Conservation (phyloP, 2,888 invertebrate species). For the Poecilobothrus nobilitatus region DNA sequence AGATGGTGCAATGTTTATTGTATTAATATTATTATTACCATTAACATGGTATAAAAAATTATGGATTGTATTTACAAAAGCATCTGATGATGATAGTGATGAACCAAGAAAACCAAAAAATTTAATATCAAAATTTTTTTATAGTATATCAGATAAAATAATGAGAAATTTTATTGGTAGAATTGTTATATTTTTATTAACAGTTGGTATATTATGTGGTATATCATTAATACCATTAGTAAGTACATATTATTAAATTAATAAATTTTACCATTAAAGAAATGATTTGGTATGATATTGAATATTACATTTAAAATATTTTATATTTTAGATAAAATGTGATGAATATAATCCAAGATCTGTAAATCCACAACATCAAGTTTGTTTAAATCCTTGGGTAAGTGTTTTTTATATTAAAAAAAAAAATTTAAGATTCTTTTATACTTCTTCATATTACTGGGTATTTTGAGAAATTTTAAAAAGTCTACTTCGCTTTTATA, state of each 20-base stretch:
- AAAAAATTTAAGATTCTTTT: too few species aligned
- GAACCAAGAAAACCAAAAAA: slow-evolving; percentile 44
- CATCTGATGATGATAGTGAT: slow-evolving; percentile 23
- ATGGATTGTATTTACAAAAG: slow-evolving; percentile 48
- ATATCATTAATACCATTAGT: slow-evolving; percentile 59
- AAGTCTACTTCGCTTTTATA: too few species aligned
- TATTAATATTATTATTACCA: slow-evolving; percentile 55
- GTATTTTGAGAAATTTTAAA: too few species aligned
- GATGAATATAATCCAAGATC: slow-evolving; percentile 19
- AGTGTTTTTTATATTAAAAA: too few species aligned
- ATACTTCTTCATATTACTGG: too few species aligned
- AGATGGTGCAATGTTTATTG: slow-evolving; percentile 41
- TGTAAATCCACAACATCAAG: too few species aligned
- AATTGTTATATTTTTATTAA: slow-evolving; percentile 56
- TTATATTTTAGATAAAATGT: slow-evolving; percentile 29
- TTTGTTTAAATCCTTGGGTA: too few species aligned
- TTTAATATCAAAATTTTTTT: slow-evolving; percentile 49
- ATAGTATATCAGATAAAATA: slow-evolving; percentile 53
- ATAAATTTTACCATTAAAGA: too few species aligned
- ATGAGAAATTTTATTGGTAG: slow-evolving; percentile 56
- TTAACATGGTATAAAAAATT: slow-evolving; percentile 68
- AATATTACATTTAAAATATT: not conserved
- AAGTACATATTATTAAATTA: slow-evolving; percentile 15
- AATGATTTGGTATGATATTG: too few species aligned
- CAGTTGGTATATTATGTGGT: slow-evolving; percentile 54